Base-by-base conservation (phyloP, 35 echinoderm and acorn worm genomes). In the Patiria miniata region DNA sequence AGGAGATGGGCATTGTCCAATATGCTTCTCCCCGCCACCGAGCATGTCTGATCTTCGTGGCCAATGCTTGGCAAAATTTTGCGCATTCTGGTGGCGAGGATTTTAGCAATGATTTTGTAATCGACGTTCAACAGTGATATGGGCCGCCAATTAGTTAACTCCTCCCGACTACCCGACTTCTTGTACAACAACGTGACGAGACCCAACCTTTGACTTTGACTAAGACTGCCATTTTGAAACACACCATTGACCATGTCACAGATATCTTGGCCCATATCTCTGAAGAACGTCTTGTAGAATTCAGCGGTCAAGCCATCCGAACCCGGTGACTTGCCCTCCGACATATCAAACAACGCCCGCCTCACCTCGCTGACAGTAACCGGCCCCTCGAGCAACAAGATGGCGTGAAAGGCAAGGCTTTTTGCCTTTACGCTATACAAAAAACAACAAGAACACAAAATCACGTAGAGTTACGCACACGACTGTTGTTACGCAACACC, bases 21-120 rank as follows among this genome's bases (percentile, higher is more conserved):
- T 17, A 93, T 93, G 52, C 68, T 42, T 82, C 56, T n/a, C 1
- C 91, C 86, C 5, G 86, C 80, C 44, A 93, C 40, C 55, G 81
- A 93, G 28, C 91, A 88, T n/a, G 60, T 93, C 79, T 93, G 80
- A 30, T 93, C 91, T 18, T 54, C 8, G 9, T 79, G 83, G 38
- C 88, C 57, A 17, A 93, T 8, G 26, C 12, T 47, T 6, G 42
- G 42, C 15, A 68, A 6, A 33, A 68, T n/a, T n/a, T 7, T 17
- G 15, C 60, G 60, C 23, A 68, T 8, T 23, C 61, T 21, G 61
- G 61, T 69, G 26, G 61, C 61, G 2, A 69, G 61, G 14, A 69
- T 29, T 69, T 69, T 69, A 2, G 23, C 34, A n/a, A 69, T 69
- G 23, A 69, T 2, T 15, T 69, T 69, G 61, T 69, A 69, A 69